A percentile compares a stretch with the other conserved stretches of the same genome.
Conservation (phyloP, 2,113 vertebrate genomes). For the Alouatta palliata region DNA sequence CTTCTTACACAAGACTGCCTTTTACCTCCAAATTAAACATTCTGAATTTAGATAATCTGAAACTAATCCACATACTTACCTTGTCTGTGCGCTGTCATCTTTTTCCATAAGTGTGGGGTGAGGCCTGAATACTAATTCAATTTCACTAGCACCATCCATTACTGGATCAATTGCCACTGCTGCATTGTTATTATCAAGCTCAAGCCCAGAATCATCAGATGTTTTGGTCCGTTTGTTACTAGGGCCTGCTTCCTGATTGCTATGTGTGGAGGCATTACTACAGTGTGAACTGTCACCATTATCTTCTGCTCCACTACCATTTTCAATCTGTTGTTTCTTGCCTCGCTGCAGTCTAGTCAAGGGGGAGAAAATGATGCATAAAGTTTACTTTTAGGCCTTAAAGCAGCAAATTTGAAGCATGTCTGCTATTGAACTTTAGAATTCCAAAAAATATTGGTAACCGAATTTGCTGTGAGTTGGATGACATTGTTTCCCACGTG, state of each 20-base stretch:
- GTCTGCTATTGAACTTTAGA: conserved; percentile 1
- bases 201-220: conserved; percentile 96
- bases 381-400: background rate
- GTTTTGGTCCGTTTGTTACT: conserved; percentile 99
- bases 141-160: conserved; percentile 96
- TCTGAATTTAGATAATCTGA: background rate
- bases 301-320: conserved; percentile 97
- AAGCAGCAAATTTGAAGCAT: background rate
- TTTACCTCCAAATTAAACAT: background rate
- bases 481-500: background rate
- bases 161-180: conserved; percentile 92
- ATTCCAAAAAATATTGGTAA: background rate
- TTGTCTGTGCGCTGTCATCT: conserved; percentile 94
- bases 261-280: conserved; percentile 98
- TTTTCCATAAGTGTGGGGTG: conserved; percentile 99
- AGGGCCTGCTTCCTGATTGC: conserved; percentile 97
- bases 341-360: conserved; percentile 93
- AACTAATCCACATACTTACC: conserved; percentile 82
- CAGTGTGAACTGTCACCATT: conserved; percentile 98
- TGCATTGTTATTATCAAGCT: conserved; percentile 94
- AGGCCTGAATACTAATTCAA: conserved; percentile 97
- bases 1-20: background rate
- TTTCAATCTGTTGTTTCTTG: conserved; percentile 97
- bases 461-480: background rate
- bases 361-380: background rate